Evolutionary conservation across 2,888 invertebrate species (phyloP).

Genomic region (Acleris holmiana): DNA sequence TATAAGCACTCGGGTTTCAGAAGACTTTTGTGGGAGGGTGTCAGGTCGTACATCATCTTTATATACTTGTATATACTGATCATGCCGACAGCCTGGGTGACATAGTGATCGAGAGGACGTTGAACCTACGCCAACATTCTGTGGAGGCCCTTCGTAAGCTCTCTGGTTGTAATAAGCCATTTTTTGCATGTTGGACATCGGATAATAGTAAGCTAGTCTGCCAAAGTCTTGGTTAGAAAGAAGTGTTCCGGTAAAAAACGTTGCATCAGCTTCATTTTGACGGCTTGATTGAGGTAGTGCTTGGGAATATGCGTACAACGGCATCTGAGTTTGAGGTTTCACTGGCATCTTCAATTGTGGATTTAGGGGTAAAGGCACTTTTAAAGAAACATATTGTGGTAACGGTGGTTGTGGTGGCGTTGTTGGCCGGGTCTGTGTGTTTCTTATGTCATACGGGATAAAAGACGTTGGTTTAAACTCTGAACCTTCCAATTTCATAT

Average conservation of each 20-base stretch:
- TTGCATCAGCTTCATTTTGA: constrained; percentile 31
- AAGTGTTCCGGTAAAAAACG: constrained; percentile 51
- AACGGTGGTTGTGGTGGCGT: neutral
- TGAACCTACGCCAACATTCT: neutral
- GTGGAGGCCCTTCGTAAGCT: constrained; percentile 1
- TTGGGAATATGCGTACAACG: too few species aligned
- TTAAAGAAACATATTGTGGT: neutral
- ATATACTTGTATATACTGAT: neutral
- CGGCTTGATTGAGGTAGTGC: constrained; percentile 15
- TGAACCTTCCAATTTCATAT: constrained; percentile 47
- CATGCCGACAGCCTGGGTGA: constrained; percentile 35
- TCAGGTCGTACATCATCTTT: constrained; percentile 26
- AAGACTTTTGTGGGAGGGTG: constrained; percentile 42
- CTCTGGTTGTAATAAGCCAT: constrained; percentile 52
- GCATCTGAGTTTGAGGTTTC: neutral
- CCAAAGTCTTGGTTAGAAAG: constrained; percentile 49
- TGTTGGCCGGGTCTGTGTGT: constrained; percentile 19
- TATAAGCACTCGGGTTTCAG: constrained; percentile 53
- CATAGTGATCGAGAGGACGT: constrained; percentile 2
- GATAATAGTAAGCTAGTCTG: constrained; percentile 63
- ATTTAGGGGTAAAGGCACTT: too few species aligned
- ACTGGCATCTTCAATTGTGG: too few species aligned
- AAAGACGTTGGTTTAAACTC: constrained; percentile 39
- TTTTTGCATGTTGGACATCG: constrained; percentile 60
- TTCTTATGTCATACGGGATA: neutral